Percentiles rank a stretch among this genome's conserved stretches.
Evolutionary conservation across 2,888 invertebrate genomes (phyloP).

Genomic region (Chrysolina haemoptera): DNA sequence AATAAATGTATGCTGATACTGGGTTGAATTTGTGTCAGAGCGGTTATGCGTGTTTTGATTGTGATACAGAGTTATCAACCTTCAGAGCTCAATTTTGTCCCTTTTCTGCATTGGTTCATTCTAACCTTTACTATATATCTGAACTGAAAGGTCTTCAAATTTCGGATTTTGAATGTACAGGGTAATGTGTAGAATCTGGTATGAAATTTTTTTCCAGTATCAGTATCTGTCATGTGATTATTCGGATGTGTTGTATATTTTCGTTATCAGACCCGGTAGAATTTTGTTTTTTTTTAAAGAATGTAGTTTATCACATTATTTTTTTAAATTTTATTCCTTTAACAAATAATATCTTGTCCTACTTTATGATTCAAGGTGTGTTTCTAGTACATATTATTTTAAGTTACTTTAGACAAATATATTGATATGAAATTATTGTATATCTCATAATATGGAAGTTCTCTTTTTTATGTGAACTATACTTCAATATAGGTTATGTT

Average conservation of each 20-base stretch:
- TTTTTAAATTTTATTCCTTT: slow-evolving; percentile 46
- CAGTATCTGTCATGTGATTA: slow-evolving; percentile 54
- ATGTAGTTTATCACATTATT: slow-evolving; percentile 30
- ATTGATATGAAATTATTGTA: slow-evolving; percentile 45
- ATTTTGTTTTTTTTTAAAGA: slow-evolving; percentile 11
- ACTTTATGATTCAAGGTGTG: slow-evolving; percentile 43
- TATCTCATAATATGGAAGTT: slow-evolving; percentile 53
- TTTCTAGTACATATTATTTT: slow-evolving; percentile 44
- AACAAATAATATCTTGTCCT: slow-evolving; percentile 37
- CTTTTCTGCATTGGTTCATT: no score
- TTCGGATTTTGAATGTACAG: slow-evolving; percentile 8
- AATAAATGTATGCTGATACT: slow-evolving; percentile 30
- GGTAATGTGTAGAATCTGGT: slow-evolving; percentile 21
- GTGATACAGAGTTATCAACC: not conserved
- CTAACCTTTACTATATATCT: not conserved
- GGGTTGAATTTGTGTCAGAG: slow-evolving; percentile 10
- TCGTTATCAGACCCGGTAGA: slow-evolving; percentile 43
- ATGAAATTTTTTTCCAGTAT: slow-evolving; percentile 35
- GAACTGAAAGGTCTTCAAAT: slow-evolving; percentile 1
- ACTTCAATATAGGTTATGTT: slow-evolving; percentile 56
- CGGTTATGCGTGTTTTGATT: not conserved
- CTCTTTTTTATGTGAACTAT: slow-evolving; percentile 60
- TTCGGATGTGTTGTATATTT: slow-evolving; percentile 52
- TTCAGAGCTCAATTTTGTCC: not conserved
- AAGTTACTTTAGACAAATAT: slow-evolving; percentile 44